Base-by-base conservation (phyloP, 2,797 vertebrate species). In the Ctenochaetus hawaiiensis region DNA sequence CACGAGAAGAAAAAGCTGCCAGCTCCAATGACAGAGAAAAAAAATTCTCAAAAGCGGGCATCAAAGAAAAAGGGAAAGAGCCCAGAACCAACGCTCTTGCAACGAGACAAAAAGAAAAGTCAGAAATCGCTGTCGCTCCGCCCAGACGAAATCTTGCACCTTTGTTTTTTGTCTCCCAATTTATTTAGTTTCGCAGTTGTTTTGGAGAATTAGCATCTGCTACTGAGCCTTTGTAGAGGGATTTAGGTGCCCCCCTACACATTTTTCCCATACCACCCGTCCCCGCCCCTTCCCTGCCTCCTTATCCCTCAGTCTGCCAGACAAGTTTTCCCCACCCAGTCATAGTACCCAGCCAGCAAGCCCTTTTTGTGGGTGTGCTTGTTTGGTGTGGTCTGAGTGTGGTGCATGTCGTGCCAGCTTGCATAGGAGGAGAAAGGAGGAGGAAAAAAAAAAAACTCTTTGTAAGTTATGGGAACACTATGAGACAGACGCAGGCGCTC, bases 401-500 rank as follows among this genome's bases (percentile, higher is more conserved):
- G 73, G 85, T 77, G 83, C 77, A 79, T 86, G 88, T 84, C 60
- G 53, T 95, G 93, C 94, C 93, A 95, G 90, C 87, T 90, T 91
- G 86, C 84, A 83, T 86, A 92, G 84, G 87, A 94, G 86, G 88
- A 80, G 84, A 89, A 83, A 92, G 72, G 79, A 90, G 84, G 85
- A 80, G 67, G 14, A 34, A 34, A 34, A 34, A 34, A 30, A 79
- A 85, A 90, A 80, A 80, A 87, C 89, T 96, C 95, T 96, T 97
- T 96, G 94, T 96, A 96, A 97, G 96, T 97, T 96, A 96, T 95
- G 95, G 95, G 96, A 96, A 96, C 94, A 96, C 94, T 96, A 94
- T 92, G 95, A 96, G 96, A 95, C 95, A 96, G 96, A 97, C 89
- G 90, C 94, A 95, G 94, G 95, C 95, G 94, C 96, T 98, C 96